Base-by-base conservation (phyloP, 2,888 invertebrate species). In the Mellilla xanthometata region DNA sequence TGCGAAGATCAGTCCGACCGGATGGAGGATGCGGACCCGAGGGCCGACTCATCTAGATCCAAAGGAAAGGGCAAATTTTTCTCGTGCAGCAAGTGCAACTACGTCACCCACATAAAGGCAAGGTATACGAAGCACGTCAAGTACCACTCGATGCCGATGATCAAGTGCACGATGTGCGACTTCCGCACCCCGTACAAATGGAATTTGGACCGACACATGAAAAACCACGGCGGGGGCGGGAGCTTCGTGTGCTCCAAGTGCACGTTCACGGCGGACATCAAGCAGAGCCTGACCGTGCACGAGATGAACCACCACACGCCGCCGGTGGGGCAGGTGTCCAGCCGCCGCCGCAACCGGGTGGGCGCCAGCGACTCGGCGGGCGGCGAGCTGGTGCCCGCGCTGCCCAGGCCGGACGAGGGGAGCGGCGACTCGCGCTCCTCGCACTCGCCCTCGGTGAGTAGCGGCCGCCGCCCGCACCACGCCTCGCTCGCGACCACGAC, bases 131-230 rank as follows among this genome's bases (percentile, higher is more conserved):
- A 97, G 76, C 97, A 97, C 76, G 96, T 97, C 36, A 96, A 96
- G 72, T 97, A 97, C 78, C 97, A 97, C 79, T 95, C 96, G 46
- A 96, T 96, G 95, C 97, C 95, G 62, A 97, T 96, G 95, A 97
- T 96, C 61, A 97, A 97, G 82, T 98, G 98, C 80, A 94, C 94
- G 45, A 94, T 96, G 77, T 98, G 98, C 82, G 96, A 97, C 72
- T 98, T 98, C 77, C 94, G 95, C 54, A 97, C 97, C 10, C 96
- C 97, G 12, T 96, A 96, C 90, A 94, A 94, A 79, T 97, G 97
- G 95, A 98, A 98, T 84, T 91, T 97, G 81, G 98, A 98, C 76
- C 92, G 98, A 4, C 98, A 98, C 77, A 95, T 96, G 91, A 95
- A 96, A 81, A 97, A 97, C 76, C 97, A 97, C 85, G 95, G 94